Evolutionary conservation across 2,797 vertebrate genomes (phyloP), one percentile per base, ranked within the genome.

Genomic region (Mycteria americana): DNA sequence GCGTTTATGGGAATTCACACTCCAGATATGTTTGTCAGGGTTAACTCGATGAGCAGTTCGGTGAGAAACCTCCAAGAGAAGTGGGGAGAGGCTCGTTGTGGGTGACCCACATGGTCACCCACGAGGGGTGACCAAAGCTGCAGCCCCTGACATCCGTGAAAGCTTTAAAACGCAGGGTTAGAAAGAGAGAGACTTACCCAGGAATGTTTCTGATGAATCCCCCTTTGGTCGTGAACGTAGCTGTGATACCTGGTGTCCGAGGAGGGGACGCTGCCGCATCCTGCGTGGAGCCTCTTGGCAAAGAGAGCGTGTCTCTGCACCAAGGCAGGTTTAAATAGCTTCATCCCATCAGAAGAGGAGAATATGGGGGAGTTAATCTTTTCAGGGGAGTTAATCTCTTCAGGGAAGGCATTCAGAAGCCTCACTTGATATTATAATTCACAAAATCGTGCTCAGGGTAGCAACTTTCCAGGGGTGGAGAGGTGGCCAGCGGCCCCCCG

Each of bases 131-230:
- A 50, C 33, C 6, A 6, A 62, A 85, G 48, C 51, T 77, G 37
- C 80, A 85, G n/a, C 65, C 27, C 15, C 13, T 91, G 11, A 11
- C 4, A 11, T 18, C 53, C 37, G 7, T 25, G 22, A 37, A 28
- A 78, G 30, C 17, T 45, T 75, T n/a, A 24, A 86, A 83, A 48
- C 7, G 8, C 0, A 2, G 30, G 23, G 18, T 64, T 84, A 41
- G 65, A 51, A 54, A 28, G 68, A 48, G 43, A 23, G 33, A 18
- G 13, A 11, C 5, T 23, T 53, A 5, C 31, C 56, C 10, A 1
- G 0, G 23, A 35, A 17, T 0, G 4, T 8, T 33, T 15, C 13
- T 45, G 28, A 19, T 21, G 28, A 48, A 6, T 50, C 17, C 48
- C 3, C 6, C 39, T 56, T 78, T 28, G 76, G 43, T 0, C 78